Base-by-base conservation (phyloP, 1,140 invertebrate species). In the Drosophila kohkoa region DNA sequence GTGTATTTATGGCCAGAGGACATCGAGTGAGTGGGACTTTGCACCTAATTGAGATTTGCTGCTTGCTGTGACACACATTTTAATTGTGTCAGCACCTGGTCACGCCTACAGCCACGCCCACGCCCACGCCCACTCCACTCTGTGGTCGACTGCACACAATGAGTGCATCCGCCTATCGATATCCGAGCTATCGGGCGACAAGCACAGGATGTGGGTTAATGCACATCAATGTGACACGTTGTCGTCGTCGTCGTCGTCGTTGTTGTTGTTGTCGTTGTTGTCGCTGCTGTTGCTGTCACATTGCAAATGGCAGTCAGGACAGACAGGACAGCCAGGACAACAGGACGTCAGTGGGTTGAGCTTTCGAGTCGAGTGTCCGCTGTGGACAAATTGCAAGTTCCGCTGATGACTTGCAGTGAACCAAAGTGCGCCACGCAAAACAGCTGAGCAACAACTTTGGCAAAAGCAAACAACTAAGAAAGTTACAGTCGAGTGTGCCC, bases 31-130 rank as follows among this genome's bases (percentile, higher is more conserved):
- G 45, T 35, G 5, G 48, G 43, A 11, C 35, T 16, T 16, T 25
- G 45, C 38, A 64, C 46, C 77, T 76, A 76, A 79, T 76, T 76
- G 77, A 79, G 77, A 79, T 79, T 76, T 76, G 62, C 77, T 43
- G 52, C 28, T 62, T 38, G 43, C 32, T 54, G 58, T 76, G 77
- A 28, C 67, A 63, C 54, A 79, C 57, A 76, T 79, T 79, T 67
- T 76, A 79, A 79, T 72, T 65, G 77, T 68, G 63, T 71, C 73
- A 58, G 38, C 70, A 46, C 45, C 54, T 75, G 63, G 54, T 59
- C 35, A 11, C 13, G 16, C 25, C 49, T 11, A 32, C 38, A n/a
- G 8, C 20, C 35, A 49, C 41, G 13, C 16, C 30, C 51, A 51
- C 35, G 8, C 15, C 28, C 13, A 28, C 3, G 25, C n/a, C 8